Evolutionary conservation across 2,888 invertebrate genomes (phyloP).

Genomic region (Campopleginae sp.): DNA sequence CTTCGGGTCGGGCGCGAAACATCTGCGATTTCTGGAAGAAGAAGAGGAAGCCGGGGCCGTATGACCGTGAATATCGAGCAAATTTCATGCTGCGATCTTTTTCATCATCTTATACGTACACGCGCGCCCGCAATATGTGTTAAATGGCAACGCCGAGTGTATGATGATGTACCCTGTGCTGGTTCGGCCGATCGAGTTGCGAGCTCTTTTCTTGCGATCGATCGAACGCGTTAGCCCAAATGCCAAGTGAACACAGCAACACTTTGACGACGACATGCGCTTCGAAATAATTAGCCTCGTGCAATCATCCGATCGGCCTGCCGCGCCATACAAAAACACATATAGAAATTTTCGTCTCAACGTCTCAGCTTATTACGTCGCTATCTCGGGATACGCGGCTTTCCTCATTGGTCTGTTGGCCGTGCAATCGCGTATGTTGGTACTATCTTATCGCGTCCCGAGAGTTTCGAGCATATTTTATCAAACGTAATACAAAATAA

Average conservation of each 20-base stretch:
- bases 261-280: constrained; percentile 32
- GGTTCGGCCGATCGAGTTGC: constrained; percentile 67
- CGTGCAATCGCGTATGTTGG: too few species aligned
- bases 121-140: background rate
- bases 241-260: constrained; percentile 15
- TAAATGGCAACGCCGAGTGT: background rate
- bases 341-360: too few species aligned
- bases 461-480: too few species aligned
- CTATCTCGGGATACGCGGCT: constrained; percentile 55
- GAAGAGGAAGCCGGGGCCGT: constrained; percentile 58
- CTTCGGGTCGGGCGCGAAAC: constrained; percentile 71
- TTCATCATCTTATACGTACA: constrained; percentile 5
- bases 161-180: too few species aligned
- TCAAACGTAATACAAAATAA: too few species aligned
- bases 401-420: too few species aligned
- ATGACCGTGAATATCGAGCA: constrained; percentile 53
- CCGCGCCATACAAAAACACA: constrained; percentile 37
- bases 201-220: constrained; percentile 60
- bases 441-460: constrained; percentile 46
- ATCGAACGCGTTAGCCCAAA: constrained; percentile 39
- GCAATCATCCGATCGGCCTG: too few species aligned
- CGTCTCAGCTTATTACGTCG: too few species aligned
- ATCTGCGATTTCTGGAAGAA: constrained; percentile 81
- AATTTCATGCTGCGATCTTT: constrained; percentile 62
- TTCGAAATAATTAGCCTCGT: constrained; percentile 26